Percentiles rank a stretch among this genome's conserved stretches.
Conservation (phyloP, 1,140 invertebrate species). For the Neotoxoptera formosana region DNA sequence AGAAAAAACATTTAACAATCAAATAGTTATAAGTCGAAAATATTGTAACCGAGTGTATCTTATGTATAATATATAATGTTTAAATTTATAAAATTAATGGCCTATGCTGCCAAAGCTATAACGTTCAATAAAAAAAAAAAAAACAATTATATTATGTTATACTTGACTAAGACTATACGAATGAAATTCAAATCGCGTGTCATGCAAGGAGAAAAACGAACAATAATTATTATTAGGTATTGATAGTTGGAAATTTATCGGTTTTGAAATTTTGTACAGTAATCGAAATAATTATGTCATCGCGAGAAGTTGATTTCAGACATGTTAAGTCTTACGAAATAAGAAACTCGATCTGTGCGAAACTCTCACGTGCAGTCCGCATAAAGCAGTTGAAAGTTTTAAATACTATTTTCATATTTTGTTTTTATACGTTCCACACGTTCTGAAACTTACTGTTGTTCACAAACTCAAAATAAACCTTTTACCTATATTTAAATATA, state of each 20-base stretch:
- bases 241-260: not conserved
- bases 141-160: too few relatives aligned
- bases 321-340: not conserved
- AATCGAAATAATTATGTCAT: not conserved
- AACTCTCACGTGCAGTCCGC: not conserved
- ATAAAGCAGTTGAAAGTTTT: not conserved
- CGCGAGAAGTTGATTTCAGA: not conserved
- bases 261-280: not conserved
- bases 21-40: too few relatives aligned
- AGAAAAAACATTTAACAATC: too few relatives aligned
- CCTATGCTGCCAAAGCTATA: too few relatives aligned
- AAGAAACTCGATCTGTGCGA: not conserved
- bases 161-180: too few relatives aligned
- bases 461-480: not conserved
- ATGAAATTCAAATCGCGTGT: too few relatives aligned
- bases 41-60: too few relatives aligned
- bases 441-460: not conserved
- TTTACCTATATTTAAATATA: not conserved
- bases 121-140: too few relatives aligned
- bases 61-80: too few relatives aligned
- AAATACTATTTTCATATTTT: not conserved
- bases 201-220: not conserved
- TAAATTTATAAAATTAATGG: too few relatives aligned
- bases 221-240: not conserved
- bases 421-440: not conserved